Evolutionary conservation across 1,140 invertebrate genomes (phyloP).

Genomic region (Pseudobourletiella spinata): DNA sequence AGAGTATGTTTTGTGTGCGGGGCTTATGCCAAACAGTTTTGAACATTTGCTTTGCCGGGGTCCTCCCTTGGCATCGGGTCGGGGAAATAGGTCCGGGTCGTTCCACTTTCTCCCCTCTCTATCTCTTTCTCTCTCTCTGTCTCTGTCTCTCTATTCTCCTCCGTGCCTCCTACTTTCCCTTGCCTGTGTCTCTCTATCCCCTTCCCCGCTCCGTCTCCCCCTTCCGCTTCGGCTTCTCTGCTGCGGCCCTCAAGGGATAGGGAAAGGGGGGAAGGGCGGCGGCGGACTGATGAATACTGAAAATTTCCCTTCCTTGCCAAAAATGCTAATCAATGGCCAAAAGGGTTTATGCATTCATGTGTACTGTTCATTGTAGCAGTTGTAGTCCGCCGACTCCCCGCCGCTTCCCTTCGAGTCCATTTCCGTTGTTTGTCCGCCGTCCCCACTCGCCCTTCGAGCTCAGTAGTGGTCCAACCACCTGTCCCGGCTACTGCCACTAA

Average conservation of each 20-base stretch:
- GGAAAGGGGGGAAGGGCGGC: background rate
- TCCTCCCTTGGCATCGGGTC: conserved; percentile 20
- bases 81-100: conserved; percentile 18
- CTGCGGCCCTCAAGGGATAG: background rate
- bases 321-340: conserved; percentile 35
- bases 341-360: conserved; percentile 24
- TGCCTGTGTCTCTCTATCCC: background rate
- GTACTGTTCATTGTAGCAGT: no score
- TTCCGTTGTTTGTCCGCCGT: no score
- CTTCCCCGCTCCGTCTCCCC: background rate
- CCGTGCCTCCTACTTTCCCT: background rate
- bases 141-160: background rate
- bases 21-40: conserved; percentile 22
- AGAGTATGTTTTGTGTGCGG: conserved; percentile 21
- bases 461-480: no score
- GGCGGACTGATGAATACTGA: conserved; percentile 11
- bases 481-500: no score
- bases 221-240: background rate
- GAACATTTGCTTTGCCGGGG: background rate
- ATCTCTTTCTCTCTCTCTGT: conserved; percentile 2
- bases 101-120: conserved; percentile 15
- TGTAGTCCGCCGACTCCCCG: no score
- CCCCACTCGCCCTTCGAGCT: no score
- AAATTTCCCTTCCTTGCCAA: conserved; percentile 31
- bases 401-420: no score